Conservation (phyloP, 1,140 invertebrate species). For the Plectrocnemia conspersa region DNA sequence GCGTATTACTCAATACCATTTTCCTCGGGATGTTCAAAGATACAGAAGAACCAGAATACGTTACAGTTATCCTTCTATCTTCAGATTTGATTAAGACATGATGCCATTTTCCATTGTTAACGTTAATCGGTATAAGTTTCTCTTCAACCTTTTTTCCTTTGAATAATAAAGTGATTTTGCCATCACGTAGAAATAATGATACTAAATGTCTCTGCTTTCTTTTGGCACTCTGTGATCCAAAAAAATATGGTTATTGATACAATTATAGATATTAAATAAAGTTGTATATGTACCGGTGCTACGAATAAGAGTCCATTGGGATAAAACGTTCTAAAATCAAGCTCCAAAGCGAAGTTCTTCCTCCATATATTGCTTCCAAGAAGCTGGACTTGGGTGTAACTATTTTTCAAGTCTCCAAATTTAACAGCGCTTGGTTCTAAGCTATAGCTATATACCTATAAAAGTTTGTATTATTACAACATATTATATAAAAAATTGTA, state of each 20-base stretch:
- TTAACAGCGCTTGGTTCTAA: slow-evolving; percentile 76
- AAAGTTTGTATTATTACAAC: not conserved
- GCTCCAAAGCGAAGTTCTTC: slow-evolving; percentile 68
- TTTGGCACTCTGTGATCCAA: slow-evolving; percentile 61
- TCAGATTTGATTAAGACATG: slow-evolving; percentile 60
- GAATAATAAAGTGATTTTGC: slow-evolving; percentile 63
- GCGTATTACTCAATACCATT: slow-evolving; percentile 61
- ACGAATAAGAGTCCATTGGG: slow-evolving; percentile 76
- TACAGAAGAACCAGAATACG: slow-evolving; percentile 60
- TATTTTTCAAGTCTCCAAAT: slow-evolving; percentile 75
- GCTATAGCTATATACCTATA: slow-evolving; percentile 54
- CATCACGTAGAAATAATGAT: slow-evolving; percentile 65
- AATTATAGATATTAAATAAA: too few species aligned
- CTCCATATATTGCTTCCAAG: slow-evolving; percentile 58
- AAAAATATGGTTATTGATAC: too few species aligned
- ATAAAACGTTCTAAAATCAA: slow-evolving; percentile 83
- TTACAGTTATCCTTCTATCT: slow-evolving; percentile 60
- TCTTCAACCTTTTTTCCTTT: slow-evolving; percentile 63
- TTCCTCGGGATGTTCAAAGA: slow-evolving; percentile 62
- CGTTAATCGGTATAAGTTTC: slow-evolving; percentile 54
- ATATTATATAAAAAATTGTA: slow-evolving; percentile 5
- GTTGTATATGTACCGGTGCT: slow-evolving; percentile 66
- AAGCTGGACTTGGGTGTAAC: slow-evolving; percentile 67
- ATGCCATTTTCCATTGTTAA: slow-evolving; percentile 85
- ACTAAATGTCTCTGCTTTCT: slow-evolving; percentile 67